A percentile compares a stretch with the other conserved stretches of the same genome.
Conservation (phyloP, 2,113 vertebrate species). For the Solea senegalensis region DNA sequence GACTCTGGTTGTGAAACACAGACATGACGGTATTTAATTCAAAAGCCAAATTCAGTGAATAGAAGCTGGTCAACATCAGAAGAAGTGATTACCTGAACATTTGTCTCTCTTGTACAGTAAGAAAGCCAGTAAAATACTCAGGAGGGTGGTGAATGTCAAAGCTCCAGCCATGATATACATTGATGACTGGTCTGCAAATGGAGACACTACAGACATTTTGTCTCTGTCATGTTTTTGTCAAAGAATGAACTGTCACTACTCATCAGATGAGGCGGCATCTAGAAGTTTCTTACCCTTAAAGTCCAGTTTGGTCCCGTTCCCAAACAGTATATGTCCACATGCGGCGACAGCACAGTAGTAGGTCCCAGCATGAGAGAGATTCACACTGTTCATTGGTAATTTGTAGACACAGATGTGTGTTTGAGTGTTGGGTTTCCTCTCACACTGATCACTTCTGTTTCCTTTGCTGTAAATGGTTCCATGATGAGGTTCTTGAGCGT, state of each 20-base stretch:
- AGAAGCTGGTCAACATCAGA: no score
- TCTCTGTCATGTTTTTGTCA: no score
- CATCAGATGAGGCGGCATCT: no score
- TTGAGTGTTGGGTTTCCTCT: constrained; percentile 21
- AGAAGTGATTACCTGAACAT: not conserved
- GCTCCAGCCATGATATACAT: not conserved
- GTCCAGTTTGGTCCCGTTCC: no score
- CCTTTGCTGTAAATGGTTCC: constrained; percentile 54
- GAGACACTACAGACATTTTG: no score
- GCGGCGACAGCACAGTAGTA: constrained; percentile 56
- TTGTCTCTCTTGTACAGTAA: not conserved
- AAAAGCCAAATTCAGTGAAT: no score
- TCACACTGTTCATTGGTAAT: constrained; percentile 23
- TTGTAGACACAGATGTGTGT: constrained; percentile 54
- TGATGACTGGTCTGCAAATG: no score
- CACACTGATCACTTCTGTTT: constrained; percentile 43
- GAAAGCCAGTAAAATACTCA: not conserved
- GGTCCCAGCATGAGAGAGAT: constrained; percentile 13
- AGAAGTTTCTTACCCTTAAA: no score
- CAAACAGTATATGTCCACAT: constrained; percentile 15
- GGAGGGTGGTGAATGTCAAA: not conserved
- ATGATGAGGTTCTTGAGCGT: constrained; percentile 19
- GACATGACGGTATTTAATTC: not conserved
- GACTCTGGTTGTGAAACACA: no score
- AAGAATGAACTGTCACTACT: no score